Percentiles rank a stretch among this genome's conserved stretches.
phyloP scores from a whole-genome alignment of 2,888 invertebrate genomes.

The Elegia similella region DNA sequence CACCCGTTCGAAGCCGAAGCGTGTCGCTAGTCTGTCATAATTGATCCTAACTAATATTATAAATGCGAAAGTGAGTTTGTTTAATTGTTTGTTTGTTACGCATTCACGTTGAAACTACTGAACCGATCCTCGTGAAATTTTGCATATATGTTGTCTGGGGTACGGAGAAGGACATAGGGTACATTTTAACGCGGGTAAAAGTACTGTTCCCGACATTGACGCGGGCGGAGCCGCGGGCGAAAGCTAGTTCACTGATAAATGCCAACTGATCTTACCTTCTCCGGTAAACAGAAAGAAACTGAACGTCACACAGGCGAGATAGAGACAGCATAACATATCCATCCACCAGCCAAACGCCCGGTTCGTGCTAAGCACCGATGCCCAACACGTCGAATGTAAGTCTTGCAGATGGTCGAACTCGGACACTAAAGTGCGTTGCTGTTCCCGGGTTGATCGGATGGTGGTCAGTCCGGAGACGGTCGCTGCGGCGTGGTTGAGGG shows the following conservation, averaged over 20 bases:
- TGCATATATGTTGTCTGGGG: too few relatives aligned
- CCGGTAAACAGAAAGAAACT: slow-evolving; percentile 83
- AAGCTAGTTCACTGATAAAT: neutral
- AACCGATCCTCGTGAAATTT: too few relatives aligned
- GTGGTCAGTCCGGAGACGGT: slow-evolving; percentile 91
- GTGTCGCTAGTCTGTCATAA: too few relatives aligned
- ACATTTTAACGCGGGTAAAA: too few relatives aligned
- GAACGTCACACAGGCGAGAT: slow-evolving; percentile 83
- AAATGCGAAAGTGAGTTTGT: too few relatives aligned
- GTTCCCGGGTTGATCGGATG: slow-evolving; percentile 87
- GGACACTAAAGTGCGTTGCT: slow-evolving; percentile 84
- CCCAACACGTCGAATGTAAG: slow-evolving; percentile 46
- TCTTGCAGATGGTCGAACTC: slow-evolving; percentile 86
- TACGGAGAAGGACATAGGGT: too few relatives aligned
- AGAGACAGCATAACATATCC: slow-evolving; percentile 81
- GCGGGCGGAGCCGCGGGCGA: too few relatives aligned
- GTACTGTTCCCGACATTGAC: too few relatives aligned
- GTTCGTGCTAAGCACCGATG: slow-evolving; percentile 53
- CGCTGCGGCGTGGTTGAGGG: slow-evolving; percentile 91
- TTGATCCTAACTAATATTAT: too few relatives aligned
- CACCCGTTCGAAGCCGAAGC: too few relatives aligned
- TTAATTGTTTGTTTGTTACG: too few relatives aligned
- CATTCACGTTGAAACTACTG: too few relatives aligned
- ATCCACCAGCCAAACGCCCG: slow-evolving; percentile 81
- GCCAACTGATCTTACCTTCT: slow-evolving; percentile 38